Evolutionary conservation across 2,797 vertebrate species (phyloP).

Genomic region (Graptemys geographica): DNA sequence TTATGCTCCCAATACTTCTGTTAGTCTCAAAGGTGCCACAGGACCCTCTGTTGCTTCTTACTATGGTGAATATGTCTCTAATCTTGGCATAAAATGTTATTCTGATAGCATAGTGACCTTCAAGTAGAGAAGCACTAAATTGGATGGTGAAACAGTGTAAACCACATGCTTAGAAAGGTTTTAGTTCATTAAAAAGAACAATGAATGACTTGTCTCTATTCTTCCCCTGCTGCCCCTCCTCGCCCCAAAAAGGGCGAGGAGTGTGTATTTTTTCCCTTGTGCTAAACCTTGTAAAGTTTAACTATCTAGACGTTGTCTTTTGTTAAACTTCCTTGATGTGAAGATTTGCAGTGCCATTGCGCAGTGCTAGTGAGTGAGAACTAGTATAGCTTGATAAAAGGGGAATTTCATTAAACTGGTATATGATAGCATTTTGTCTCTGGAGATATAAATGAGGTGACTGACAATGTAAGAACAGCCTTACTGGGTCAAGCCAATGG

Average conservation of each 20-base stretch:
- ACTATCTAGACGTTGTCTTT: background rate
- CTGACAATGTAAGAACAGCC: background rate
- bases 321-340: background rate
- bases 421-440: background rate
- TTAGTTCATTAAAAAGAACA: background rate
- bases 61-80: background rate
- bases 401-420: background rate
- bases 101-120: background rate
- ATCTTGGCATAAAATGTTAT: background rate
- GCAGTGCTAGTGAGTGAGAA: background rate
- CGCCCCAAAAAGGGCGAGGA: no score
- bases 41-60: no score
- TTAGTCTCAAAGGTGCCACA: no score
- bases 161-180: background rate
- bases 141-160: background rate
- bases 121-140: background rate
- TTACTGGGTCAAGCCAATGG: background rate
- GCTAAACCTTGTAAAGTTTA: background rate
- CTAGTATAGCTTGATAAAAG: background rate
- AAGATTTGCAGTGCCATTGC: background rate
- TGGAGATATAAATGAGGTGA: fast-evolving
- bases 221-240: background rate
- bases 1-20: no score
- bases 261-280: background rate
- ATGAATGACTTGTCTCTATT: background rate